These are phyloP conservation scores for Melanotaenia parkinsoni DNA, from an alignment of 2,797 vertebrate species.

Conservation along the genomic window DNA sequence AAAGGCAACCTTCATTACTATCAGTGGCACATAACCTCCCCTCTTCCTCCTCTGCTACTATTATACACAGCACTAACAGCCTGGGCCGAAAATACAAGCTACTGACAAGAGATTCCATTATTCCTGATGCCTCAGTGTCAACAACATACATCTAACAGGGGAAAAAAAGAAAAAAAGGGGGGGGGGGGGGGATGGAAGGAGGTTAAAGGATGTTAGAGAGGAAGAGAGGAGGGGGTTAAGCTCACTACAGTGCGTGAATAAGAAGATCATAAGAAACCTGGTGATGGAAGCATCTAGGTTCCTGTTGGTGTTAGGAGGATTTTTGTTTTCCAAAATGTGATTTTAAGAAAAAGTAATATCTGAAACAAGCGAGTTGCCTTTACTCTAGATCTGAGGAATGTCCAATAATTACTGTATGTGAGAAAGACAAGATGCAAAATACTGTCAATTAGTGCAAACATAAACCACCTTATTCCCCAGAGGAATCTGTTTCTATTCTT, in stretches of 20 bases:
- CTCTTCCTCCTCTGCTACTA: constrained; percentile 69
- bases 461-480: too few species aligned
- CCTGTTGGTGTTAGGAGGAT: constrained; percentile 56
- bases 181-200: constrained; percentile 46
- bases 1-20: constrained; percentile 85
- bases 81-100: constrained; percentile 77
- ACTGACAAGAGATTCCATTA: constrained; percentile 83
- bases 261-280: constrained; percentile 72
- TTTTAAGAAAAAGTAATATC: constrained; percentile 32
- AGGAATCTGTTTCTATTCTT: too few species aligned
- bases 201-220: constrained; percentile 56
- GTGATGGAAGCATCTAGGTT: constrained; percentile 60
- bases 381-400: too few species aligned
- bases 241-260: constrained; percentile 73
- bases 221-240: constrained; percentile 66
- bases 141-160: constrained; percentile 76
- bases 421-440: constrained; percentile 6
- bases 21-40: constrained; percentile 81
- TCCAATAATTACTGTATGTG: neutral
- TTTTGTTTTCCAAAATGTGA: constrained; percentile 50
- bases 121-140: constrained; percentile 81
- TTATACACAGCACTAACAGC: constrained; percentile 77
- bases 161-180: constrained; percentile 45
- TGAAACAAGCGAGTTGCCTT: neutral
- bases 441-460: neutral